These are phyloP conservation scores for Neotragus pygmaeus DNA, from an alignment of 2,113 vertebrate genomes.

Conservation along the genomic window DNA sequence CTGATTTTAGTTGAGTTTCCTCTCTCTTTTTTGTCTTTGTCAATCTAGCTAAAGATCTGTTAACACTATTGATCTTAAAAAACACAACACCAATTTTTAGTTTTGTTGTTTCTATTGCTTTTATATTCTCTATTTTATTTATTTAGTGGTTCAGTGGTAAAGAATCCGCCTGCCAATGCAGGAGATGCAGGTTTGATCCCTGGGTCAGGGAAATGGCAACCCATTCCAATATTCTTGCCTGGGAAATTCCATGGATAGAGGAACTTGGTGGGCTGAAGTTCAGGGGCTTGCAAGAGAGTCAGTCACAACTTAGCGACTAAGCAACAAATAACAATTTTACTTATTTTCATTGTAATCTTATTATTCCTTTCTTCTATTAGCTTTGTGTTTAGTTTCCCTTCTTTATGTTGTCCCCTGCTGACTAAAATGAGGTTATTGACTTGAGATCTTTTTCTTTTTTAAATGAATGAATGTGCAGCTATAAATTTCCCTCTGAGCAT, in stretches of 20 bases:
- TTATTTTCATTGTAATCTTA: not conserved
- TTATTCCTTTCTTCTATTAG: not conserved
- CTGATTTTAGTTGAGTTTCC: not conserved
- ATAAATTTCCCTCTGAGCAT: not conserved
- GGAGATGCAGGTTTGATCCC: not conserved
- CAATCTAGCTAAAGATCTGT: not conserved
- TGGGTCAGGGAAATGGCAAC: not conserved
- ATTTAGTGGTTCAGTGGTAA: not conserved
- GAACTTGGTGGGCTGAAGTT: not conserved
- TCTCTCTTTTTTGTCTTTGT: not conserved
- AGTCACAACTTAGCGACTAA: not conserved
- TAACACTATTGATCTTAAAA: not conserved
- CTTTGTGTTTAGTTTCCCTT: not conserved
- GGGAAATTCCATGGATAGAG: not conserved
- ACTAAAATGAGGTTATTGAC: not conserved
- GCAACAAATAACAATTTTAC: not conserved
- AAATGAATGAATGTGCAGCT: not conserved
- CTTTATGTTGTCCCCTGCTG: not conserved
- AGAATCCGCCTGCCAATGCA: not conserved
- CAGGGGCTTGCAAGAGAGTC: not conserved
- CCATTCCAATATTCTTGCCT: not conserved
- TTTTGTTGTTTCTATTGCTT: not conserved
- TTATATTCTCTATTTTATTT: not conserved
- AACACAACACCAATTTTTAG: not conserved
- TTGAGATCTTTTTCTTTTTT: not conserved